These are phyloP conservation scores for Strongylocentrotus purpuratus DNA, from an alignment of 35 echinoderm and acorn worm genomes.

Conservation along the genomic window DNA sequence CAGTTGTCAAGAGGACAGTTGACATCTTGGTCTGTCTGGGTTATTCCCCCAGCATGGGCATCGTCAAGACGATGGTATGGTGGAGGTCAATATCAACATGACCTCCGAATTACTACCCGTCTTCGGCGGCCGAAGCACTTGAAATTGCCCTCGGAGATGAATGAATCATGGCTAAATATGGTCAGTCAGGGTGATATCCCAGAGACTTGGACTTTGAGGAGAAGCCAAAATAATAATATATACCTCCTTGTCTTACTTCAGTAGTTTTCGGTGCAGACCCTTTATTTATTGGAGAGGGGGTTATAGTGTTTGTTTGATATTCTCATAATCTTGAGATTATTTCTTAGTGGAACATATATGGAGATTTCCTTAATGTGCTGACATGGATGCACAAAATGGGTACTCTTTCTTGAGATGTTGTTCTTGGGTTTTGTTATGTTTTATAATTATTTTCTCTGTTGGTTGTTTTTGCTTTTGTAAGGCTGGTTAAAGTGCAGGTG, in stretches of 20 bases:
- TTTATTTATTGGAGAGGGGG: background rate
- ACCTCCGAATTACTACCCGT: background rate
- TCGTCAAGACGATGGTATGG: background rate
- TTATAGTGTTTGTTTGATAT: background rate
- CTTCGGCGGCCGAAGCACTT: background rate
- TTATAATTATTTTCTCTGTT: too few species aligned
- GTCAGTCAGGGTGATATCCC: background rate
- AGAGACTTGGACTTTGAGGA: background rate
- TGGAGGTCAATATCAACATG: background rate
- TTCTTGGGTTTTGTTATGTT: too few species aligned
- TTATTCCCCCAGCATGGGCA: background rate
- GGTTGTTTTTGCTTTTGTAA: too few species aligned
- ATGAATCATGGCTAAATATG: slow-evolving; percentile 18
- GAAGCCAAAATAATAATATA: background rate
- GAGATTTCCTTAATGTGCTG: background rate
- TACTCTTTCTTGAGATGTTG: too few species aligned
- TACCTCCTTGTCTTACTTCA: background rate
- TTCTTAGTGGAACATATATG: background rate
- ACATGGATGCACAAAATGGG: too few species aligned
- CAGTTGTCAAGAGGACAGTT: background rate
- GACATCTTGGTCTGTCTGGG: background rate
- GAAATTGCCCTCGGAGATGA: background rate
- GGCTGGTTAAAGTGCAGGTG: too few species aligned
- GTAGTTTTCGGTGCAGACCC: background rate
- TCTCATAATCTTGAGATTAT: background rate